Percentiles rank a stretch among this genome's conserved stretches.
These are phyloP conservation scores for Drosophila hydei DNA, from an alignment of 1,140 invertebrate species.

Conservation along the genomic window DNA sequence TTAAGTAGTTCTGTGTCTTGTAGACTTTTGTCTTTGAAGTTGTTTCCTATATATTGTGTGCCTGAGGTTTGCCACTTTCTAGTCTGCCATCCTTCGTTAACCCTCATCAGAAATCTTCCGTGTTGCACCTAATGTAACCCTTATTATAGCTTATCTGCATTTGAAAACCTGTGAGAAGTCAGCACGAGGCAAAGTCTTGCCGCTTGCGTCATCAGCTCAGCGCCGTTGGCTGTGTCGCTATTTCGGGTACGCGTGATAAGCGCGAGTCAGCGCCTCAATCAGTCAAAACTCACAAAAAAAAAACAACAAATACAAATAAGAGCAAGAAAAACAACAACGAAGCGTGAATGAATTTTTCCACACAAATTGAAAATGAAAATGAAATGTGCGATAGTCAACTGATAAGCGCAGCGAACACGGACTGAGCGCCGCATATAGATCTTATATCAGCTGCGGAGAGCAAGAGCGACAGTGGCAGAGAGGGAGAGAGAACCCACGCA, in stretches of 20 bases:
- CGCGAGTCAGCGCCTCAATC: slow-evolving; percentile 67
- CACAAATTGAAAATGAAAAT: slow-evolving; percentile 74
- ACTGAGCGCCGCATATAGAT: slow-evolving; percentile 59
- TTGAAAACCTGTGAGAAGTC: slow-evolving; percentile 12
- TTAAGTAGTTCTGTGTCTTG: too few relatives aligned
- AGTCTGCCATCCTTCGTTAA: not conserved
- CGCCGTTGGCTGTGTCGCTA: slow-evolving; percentile 31
- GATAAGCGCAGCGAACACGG: slow-evolving; percentile 55
- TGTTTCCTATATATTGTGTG: not conserved
- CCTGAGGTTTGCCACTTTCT: not conserved
- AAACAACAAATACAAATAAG: slow-evolving; percentile 41
- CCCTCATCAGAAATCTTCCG: not conserved
- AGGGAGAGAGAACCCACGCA: slow-evolving; percentile 15
- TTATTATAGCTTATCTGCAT: slow-evolving; percentile 14
- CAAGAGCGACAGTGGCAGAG: not conserved
- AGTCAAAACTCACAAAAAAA: slow-evolving; percentile 61
- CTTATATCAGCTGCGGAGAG: slow-evolving; percentile 44
- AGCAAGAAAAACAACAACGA: slow-evolving; percentile 41
- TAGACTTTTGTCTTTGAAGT: too few relatives aligned
- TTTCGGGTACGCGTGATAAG: slow-evolving; percentile 57
- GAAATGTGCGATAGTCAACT: slow-evolving; percentile 68
- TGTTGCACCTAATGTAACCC: slow-evolving; percentile 13
- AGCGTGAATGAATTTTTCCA: slow-evolving; percentile 76
- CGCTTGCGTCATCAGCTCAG: slow-evolving; percentile 38
- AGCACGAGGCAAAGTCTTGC: slow-evolving; percentile 19